Evolutionary conservation across 2,888 invertebrate genomes (phyloP), one percentile per base, ranked within the genome.

Genomic region (Netelia inedita): DNA sequence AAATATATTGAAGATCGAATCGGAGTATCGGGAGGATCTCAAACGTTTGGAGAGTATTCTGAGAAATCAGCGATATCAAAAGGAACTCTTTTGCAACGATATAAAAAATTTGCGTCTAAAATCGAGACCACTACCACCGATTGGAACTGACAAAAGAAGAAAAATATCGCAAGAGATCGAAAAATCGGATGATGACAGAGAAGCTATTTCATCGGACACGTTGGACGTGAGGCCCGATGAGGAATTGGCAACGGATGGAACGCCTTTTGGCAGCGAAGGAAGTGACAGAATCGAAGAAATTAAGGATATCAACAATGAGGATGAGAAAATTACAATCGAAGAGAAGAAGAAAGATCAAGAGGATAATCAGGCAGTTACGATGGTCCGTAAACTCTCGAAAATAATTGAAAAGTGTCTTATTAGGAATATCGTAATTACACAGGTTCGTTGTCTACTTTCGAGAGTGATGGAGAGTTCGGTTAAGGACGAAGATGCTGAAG

Each of bases 31-130:
- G 23, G 85, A 90, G n/a, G 95, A 95, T 80, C 85, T 95, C 59
- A 78, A 85, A n/a, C 93, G 93, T 84, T 90, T 95, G 11, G 90
- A 94, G 79, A 87, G 85, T 10, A 93, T 95, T 55, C 85, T 94
- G 11, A 90, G 92, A 66, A 90, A 91, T 73, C 94, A 95, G 90
- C 87, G 90, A 53, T 87, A 88, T 41, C 94, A 94, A 76, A 93
- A 89, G 50, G 82, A 88, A 79, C 65, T 89, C 23, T 89, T 92
- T 28, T 86, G 79, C 1, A 85, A 89, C 46, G 89, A 92, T 28
- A 90, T 92, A 46, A 87, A 87, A 69, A 91, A 87, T 79, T 87
- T 92, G 35, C 88, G 87, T 53, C 63, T 89, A 5, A 89, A 89
- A 53, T 83, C 88, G n/a, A 85, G 85, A 23, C 66, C 86, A 5